These are phyloP conservation scores for Melopsittacus undulatus DNA, from an alignment of 2,797 vertebrate genomes.

Conservation along the genomic window DNA sequence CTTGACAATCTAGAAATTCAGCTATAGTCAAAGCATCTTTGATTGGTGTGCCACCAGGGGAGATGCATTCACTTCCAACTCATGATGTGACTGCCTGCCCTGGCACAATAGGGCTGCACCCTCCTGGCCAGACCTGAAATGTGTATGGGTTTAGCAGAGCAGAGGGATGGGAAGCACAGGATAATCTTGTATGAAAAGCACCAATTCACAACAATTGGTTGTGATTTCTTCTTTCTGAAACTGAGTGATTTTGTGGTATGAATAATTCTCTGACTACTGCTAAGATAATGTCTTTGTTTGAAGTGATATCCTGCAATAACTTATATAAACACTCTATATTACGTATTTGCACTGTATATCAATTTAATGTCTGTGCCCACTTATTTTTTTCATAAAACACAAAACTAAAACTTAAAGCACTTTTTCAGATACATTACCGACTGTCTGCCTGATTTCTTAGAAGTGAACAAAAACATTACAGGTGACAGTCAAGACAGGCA, in stretches of 20 bases:
- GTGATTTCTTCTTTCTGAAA: neutral
- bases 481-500: conserved; percentile 10
- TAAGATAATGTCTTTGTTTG: conserved; percentile 10
- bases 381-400: neutral
- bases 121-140: neutral
- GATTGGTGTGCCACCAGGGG: neutral
- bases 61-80: neutral
- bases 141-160: neutral
- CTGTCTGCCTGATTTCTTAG: neutral
- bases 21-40: neutral
- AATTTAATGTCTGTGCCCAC: conserved; percentile 10
- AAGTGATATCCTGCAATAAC: neutral
- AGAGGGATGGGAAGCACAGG: neutral
- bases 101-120: neutral
- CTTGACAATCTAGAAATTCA: neutral
- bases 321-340: conserved; percentile 10
- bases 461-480: neutral
- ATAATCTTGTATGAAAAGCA: neutral
- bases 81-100: neutral
- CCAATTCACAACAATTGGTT: neutral
- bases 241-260: neutral
- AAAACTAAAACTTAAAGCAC: neutral
- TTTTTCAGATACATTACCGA: neutral
- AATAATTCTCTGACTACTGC: neutral
- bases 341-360: neutral